These are phyloP conservation scores for Ciconia stormi DNA, from an alignment of 2,113 vertebrate species.

Conservation along the genomic window DNA sequence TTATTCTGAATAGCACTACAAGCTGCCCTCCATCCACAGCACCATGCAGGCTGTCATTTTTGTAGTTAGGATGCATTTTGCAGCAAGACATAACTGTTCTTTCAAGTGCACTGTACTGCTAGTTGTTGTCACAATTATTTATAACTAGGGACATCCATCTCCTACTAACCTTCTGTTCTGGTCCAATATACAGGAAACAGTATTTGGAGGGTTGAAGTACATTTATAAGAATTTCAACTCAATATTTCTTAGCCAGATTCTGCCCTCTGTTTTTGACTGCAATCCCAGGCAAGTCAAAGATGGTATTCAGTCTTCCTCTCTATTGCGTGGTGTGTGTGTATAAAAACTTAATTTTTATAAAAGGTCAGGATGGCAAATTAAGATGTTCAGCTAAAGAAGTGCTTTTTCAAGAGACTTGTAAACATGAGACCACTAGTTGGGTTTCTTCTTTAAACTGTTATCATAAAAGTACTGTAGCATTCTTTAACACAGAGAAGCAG, in stretches of 20 bases:
- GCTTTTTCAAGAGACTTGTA: not conserved
- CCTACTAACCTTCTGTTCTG: conserved; percentile 70
- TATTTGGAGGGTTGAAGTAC: not conserved
- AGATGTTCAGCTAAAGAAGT: not conserved
- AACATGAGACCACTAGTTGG: not conserved
- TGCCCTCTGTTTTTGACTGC: conserved; percentile 30
- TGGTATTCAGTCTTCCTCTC: not conserved
- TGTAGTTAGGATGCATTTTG: conserved; percentile 33
- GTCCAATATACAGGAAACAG: conserved; percentile 47
- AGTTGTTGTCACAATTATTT: conserved; percentile 65
- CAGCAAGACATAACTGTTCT: conserved; percentile 45
- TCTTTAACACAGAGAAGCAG: not conserved
- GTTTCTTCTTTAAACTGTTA: not conserved
- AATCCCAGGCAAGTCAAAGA: not conserved
- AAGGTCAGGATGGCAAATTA: not conserved
- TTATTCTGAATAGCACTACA: conserved; percentile 22
- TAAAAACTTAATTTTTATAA: not conserved
- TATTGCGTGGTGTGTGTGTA: not conserved
- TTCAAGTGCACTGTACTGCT: conserved; percentile 57
- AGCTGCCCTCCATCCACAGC: conserved; percentile 45
- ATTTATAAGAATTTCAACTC: conserved; percentile 4
- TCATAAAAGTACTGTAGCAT: not conserved
- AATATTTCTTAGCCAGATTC: not conserved
- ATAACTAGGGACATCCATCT: conserved; percentile 61
- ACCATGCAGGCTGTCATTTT: conserved; percentile 29